Conservation (phyloP, 1,140 invertebrate species). For the Drosophila varians region DNA sequence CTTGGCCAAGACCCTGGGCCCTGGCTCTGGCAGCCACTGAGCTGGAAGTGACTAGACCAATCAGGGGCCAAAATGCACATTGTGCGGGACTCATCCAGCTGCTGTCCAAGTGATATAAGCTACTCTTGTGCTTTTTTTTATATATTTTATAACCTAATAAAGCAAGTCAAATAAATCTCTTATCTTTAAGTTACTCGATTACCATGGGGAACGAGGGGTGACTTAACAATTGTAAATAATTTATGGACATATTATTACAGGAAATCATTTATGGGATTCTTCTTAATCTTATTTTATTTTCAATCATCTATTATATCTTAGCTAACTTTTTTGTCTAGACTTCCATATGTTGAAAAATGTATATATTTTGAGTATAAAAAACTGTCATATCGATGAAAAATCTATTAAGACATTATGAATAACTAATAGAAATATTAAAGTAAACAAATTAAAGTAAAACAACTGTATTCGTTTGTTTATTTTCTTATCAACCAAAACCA, state of each 20-base stretch:
- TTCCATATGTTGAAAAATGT: too few species aligned
- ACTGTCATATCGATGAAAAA: too few species aligned
- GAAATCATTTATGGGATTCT: too few species aligned
- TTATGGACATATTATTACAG: too few species aligned
- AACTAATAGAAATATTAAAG: background rate
- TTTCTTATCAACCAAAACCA: background rate
- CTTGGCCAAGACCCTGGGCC: conserved; percentile 8
- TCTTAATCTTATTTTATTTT: too few species aligned
- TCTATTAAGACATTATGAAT: too few species aligned
- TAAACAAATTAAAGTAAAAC: too few species aligned
- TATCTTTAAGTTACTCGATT: background rate
- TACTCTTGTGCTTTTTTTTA: background rate
- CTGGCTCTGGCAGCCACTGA: background rate
- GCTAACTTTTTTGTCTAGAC: too few species aligned
- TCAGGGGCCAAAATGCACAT: background rate
- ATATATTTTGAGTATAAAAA: too few species aligned
- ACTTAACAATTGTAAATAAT: too few species aligned
- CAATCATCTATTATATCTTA: too few species aligned
- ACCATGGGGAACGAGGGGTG: background rate
- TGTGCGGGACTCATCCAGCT: conserved; percentile 1
- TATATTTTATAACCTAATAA: conserved; percentile 20
- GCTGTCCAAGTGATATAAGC: background rate
- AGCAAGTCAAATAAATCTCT: background rate
- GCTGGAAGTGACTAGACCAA: conserved; percentile 3
- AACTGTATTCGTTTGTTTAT: background rate